Base-by-base conservation (phyloP, 2,797 vertebrate genomes). In the Pangasius larnaudii region DNA sequence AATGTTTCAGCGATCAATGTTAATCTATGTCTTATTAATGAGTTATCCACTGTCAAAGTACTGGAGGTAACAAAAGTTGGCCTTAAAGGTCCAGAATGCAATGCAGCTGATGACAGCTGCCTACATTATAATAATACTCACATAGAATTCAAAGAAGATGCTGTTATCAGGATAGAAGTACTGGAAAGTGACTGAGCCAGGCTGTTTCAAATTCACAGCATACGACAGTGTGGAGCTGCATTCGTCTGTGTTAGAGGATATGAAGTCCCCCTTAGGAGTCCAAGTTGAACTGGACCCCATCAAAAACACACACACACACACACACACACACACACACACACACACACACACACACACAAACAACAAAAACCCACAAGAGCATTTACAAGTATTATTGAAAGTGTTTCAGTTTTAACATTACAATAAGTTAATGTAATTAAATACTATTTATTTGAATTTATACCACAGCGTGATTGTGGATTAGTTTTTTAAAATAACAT, bases 81-180 rank as follows among this genome's bases (percentile, higher is more conserved):
- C 33, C 79, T 16, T 61, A 61, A 61, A 61, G 24, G 36, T 63
- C 24, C 11, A 59, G 33, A 59, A 81, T 59, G 78, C 56, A 81
- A 27, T 61, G 56, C 22, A 81, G 33, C 22, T 46, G n/a, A 71
- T 36, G 10, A 61, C 13, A n/a, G 22, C 16, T 56, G 58, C 19
- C 13, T 24, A 71, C 13, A 22, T 69, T 3, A 58, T 56, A 39
- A 39, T 3, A 36, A 56, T 86, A 95, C 98, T 96, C 93, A 99
- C 98, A n/a, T 97, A 99, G 93, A 99, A 99, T 93, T 99, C 98
- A 88, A 99, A 99, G 94, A 97, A 97, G 92, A 99, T 96, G 94
- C 92, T 96, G 94, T 90, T 96, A 92, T 99, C 98, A 0, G 97
- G 96, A 91, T 99, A 98, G 93, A 97, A 96, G 93, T 99, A 99